phyloP scores from a whole-genome alignment of 2,888 invertebrate genomes.

The Dolichopus griseipennis region DNA sequence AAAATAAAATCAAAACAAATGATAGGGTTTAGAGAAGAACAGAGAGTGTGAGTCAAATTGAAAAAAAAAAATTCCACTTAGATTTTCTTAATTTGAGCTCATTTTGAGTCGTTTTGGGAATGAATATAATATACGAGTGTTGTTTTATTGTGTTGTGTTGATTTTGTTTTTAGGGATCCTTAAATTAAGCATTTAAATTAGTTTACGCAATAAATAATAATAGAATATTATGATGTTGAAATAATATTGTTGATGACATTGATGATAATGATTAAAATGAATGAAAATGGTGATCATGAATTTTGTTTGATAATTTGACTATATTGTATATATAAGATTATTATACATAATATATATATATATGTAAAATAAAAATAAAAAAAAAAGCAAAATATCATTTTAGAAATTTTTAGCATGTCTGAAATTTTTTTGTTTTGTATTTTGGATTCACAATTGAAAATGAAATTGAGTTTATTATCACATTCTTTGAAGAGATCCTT shows the following conservation, averaged over 20 bases:
- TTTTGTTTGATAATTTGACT: neutral
- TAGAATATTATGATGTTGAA: neutral
- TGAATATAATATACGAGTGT: neutral
- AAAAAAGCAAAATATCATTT: neutral
- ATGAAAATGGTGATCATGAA: no score
- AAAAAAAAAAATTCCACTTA: neutral
- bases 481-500: no score
- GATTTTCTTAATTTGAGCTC: neutral
- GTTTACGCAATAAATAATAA: conserved; percentile 1
- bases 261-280: neutral
- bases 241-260: neutral
- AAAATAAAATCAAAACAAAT: no score
- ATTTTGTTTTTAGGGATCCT: neutral
- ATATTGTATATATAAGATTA: neutral
- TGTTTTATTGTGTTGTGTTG: neutral
- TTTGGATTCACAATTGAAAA: neutral
- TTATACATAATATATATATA: neutral
- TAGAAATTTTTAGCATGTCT: neutral
- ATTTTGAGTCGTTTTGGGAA: neutral
- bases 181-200: conserved; percentile 6
- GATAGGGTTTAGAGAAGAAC: no score
- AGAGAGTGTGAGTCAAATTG: no score
- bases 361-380: neutral
- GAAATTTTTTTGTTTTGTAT: neutral
- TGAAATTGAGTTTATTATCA: no score